phyloP scores from a whole-genome alignment of 2,113 vertebrate genomes.

The Pionites leucogaster region DNA sequence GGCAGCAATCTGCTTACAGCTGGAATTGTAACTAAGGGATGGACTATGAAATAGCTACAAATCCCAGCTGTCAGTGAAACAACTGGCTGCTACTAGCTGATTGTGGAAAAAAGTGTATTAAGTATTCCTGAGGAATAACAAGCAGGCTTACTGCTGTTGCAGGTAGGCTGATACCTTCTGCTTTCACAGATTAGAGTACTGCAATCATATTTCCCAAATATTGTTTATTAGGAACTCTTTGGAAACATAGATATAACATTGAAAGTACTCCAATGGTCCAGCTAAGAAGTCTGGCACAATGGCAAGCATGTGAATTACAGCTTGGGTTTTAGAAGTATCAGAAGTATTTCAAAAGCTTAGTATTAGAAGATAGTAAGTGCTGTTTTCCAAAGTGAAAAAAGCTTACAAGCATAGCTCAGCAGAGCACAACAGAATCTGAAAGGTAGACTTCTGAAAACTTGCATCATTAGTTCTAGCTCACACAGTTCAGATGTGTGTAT shows the following conservation, averaged over 20 bases:
- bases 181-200: background rate
- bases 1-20: background rate
- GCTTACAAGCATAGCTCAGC: background rate
- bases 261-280: background rate
- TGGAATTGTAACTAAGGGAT: background rate
- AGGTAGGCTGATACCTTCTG: background rate
- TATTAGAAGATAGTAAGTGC: background rate
- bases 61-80: background rate
- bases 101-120: background rate
- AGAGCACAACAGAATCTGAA: background rate
- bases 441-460: background rate
- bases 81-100: background rate
- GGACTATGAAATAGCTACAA: background rate
- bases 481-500: background rate
- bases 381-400: background rate
- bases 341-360: background rate
- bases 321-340: background rate
- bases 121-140: background rate
- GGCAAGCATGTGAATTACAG: background rate
- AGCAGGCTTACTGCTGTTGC: background rate
- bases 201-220: background rate
- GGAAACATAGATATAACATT: accelerated
- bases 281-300: background rate
- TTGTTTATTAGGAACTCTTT: background rate
- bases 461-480: background rate